Base-by-base conservation (phyloP, 2,113 vertebrate genomes). In the Ovibos moschatus region DNA sequence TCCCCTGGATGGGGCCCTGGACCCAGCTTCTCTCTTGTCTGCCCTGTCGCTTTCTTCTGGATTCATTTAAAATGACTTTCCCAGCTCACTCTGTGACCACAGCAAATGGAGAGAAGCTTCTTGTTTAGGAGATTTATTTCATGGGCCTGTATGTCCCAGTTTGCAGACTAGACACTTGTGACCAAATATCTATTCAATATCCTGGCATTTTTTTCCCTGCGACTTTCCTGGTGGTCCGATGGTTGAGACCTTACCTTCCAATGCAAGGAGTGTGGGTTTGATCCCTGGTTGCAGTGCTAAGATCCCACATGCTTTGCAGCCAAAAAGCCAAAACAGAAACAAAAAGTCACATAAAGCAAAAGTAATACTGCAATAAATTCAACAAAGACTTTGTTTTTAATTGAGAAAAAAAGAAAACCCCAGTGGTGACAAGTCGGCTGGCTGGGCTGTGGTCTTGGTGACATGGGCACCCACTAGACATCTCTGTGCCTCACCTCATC, bases 1-100 rank as follows among this genome's bases (percentile, higher is more conserved):
- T 97, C 97, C 96, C 87, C 96, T 6, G 17, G 62, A 47, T 93
- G 74, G 36, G 30, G 79, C 16, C 30, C 79, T 82, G 36, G 78
- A 95, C 51, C 51, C 40, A 76, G 83, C 8, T 57, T 89, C 81
- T 64, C 9, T 53, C 58, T 36, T 55, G 62, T 40, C 85, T 92
- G 71, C 28, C 89, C 28, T 84, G 40, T 74, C 28, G 43, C 40
- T 58, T 55, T 74, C 92, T 87, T 84, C 55, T 36, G 55, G 53
- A 67, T 25, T 51, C 74, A 91, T 78, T 53, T 93, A 60, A 95
- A 79, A 33, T 33, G 81, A 87, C 71, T 79, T 95, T 94, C 67
- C 78, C 15, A n/a, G 57, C 74, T 92, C n/a, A 3, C 23, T n/a
- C 43, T 14, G 53, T 93, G 96, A 71, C 89, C 79, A 85, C 2